Conservation (phyloP, 2,113 vertebrate species). For the Pituophis catenifer region DNA sequence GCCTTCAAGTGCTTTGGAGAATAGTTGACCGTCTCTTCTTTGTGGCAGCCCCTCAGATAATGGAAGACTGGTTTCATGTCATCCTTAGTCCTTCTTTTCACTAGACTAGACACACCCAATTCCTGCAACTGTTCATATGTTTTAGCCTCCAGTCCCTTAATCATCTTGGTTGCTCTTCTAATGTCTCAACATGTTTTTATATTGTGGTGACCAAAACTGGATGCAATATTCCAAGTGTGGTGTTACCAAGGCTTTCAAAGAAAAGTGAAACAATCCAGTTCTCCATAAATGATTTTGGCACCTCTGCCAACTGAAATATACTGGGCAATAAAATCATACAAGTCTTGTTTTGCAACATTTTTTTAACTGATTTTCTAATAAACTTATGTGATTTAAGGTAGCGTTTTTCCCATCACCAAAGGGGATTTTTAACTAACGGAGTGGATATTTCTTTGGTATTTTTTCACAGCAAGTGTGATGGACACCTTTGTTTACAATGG, state of each 20-base stretch:
- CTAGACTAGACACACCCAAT: background rate
- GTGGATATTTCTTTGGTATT: background rate
- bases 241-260: background rate
- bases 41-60: background rate
- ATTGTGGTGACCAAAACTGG: background rate
- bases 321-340: background rate
- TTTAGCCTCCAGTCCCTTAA: background rate
- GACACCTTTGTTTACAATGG: background rate
- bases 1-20: background rate
- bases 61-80: background rate
- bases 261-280: background rate
- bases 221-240: background rate
- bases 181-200: background rate
- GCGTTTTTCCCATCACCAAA: no score
- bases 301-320: background rate
- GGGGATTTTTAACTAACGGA: background rate
- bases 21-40: background rate
- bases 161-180: background rate
- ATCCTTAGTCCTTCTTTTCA: background rate
- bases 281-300: background rate
- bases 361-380: background rate
- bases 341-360: slow-evolving; percentile 22
- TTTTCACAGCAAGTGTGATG: background rate
- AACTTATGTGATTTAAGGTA: background rate
- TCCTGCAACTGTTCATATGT: background rate